Evolutionary conservation across 1,140 invertebrate species (phyloP), one percentile per base, ranked within the genome.

Genomic region (Lutraria rhynchaena): DNA sequence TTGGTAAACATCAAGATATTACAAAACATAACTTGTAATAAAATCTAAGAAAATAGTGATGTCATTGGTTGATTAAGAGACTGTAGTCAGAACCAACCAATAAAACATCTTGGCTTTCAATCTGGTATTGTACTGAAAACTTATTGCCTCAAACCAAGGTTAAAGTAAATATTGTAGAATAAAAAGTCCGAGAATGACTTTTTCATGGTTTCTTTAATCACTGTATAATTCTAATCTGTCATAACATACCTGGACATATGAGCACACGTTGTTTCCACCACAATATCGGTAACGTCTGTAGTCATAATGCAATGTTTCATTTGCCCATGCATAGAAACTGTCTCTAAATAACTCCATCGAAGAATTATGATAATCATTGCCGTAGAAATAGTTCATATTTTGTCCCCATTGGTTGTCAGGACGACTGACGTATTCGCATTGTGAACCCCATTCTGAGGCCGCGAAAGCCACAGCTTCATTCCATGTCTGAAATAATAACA

Each of bases 351-450:
- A 31, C n/a, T 74, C 46, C 44, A 65, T 35, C 31, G 69, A 31
- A 9, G 78, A 53, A 33, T 65, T 73, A 22, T 81, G 69, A 35
- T 73, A 65, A 15, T 46, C 55, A 13, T 55, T 44, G 13, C 70
- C 69, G 63, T 61, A 29, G 70, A 37, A 73, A 53, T 81, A 74
- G 78, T 73, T 63, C 78, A 81, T 81, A 33, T 81, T 81, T 57
- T 81, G 78, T 24, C 78, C 78, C 78, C 78, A 81, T 22, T 74
- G 57, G 46, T 81, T 73, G 44, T 71, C 78, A 3, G 78, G 78
- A 29, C 57, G 78, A 65, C 58, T 74, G 19, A 73, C 35, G 37
- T 81, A 81, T 37, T 73, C 57, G 41, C 78, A 81, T 27, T 57
- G 41, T 15, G 53, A 2, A 9, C 67, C 70, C 78, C 78, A 81